Evolutionary conservation across 2,797 vertebrate species (phyloP), one percentile per base, ranked within the genome.

Genomic region (Xenops minutus): DNA sequence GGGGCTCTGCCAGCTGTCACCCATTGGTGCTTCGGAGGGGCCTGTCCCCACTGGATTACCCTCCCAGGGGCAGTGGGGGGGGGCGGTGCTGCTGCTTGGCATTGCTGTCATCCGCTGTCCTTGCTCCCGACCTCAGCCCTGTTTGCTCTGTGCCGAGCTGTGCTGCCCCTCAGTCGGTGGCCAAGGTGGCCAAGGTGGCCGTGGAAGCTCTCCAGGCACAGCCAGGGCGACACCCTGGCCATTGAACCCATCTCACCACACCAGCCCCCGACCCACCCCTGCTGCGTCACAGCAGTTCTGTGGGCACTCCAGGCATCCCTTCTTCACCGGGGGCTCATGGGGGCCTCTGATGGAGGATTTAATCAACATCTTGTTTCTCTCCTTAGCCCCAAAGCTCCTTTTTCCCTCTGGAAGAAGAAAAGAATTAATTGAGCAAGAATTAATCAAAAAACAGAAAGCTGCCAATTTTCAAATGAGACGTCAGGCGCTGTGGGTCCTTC

Each of bases 41-140:
- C 52, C 29, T 4, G 1, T 30, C 0, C 0, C 67, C 3, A 0
- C 26, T 2, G n/a, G 36, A 7, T 26, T 20, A 19, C 21, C 56
- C 26, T 49, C 14, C 30, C 4, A 0, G 26, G 49, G 54, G 13
- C 2, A 10, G 62, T 3, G 9, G 68, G 55, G 23, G 18, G 0
- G 8, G 48, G 62, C 0, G 24, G 49, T 64, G 39, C 18, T 2
- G 0, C 10, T 0, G 3, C 58, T 52, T 11, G 16, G 49, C 77
- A 37, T 15, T 0, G 0, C 67, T 61, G 54, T 58, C 63, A 2
- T 3, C 37, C 2, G 0, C 75, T 3, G 34, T 18, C 86, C 92
- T 94, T 67, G 91, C 85, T 72, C 73, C 64, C 1, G 5, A 48
- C 67, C 81, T n/a, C 71, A 14, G 36, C 20, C 13, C 52, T 86